phyloP scores from a whole-genome alignment of 2,797 vertebrate species.

The Pogoniulus pusillus region DNA sequence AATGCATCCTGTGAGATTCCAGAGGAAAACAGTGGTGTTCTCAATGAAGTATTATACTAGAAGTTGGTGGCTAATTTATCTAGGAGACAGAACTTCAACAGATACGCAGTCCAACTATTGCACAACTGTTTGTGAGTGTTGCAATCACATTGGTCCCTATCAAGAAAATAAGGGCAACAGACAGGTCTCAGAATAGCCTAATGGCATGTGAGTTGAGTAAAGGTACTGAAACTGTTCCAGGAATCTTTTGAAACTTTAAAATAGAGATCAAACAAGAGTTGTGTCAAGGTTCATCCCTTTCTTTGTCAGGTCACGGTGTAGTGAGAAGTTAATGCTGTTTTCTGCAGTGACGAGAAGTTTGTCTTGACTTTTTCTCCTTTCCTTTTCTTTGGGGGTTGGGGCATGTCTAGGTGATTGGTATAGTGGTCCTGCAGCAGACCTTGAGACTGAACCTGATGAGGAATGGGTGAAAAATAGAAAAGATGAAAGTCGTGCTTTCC shows the following conservation, averaged over 20 bases:
- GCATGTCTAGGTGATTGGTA: conserved; percentile 85
- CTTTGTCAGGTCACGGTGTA: neutral
- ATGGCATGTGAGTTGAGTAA: neutral
- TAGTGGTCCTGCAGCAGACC: conserved; percentile 83
- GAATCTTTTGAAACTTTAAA: neutral
- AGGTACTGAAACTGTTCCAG: neutral
- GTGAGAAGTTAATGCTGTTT: neutral
- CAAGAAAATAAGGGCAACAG: neutral
- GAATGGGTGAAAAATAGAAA: conserved; percentile 90
- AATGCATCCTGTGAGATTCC: neutral
- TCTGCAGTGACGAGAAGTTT: neutral
- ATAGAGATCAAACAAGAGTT: neutral
- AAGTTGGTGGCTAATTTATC: neutral
- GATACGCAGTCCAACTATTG: neutral
- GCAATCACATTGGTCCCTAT: neutral
- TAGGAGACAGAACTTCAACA: neutral
- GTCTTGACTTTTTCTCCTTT: neutral
- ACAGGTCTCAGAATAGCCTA: neutral
- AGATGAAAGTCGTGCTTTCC: conserved; percentile 90
- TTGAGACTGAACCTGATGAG: conserved; percentile 88
- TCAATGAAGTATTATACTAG: neutral
- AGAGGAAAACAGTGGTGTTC: neutral
- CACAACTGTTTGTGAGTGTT: neutral
- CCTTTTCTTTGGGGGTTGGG: neutral
- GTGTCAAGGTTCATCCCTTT: neutral